Evolutionary conservation across 1,140 invertebrate genomes (phyloP), one percentile per base, ranked within the genome.

Genomic region (Gonatopus flavifemur): DNA sequence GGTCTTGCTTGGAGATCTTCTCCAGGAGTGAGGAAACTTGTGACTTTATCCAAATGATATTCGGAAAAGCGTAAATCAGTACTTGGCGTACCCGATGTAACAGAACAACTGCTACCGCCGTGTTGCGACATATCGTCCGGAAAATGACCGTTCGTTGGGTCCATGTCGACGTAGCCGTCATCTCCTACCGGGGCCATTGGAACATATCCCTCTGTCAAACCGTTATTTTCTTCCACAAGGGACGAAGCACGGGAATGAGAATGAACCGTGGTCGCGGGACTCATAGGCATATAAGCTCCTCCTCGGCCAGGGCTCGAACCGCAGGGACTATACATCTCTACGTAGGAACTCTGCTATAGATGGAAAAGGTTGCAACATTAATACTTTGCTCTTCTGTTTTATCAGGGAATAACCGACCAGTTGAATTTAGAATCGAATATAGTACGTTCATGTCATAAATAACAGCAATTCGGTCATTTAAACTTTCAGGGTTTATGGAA

Each of bases 31-130:
- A 88, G 77, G 52, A 82, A 87, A 7, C 84, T 83, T 10, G 77
- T 76, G 1, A 86, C 85, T 68, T 87, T 87, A 37, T 88, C 86
- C 16, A 88, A 64, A 28, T 82, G 82, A 72, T 83, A 87, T 52
- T 87, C 85, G 1, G 80, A 79, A 47, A 85, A 84, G 0, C 79
- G 72, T 46, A 81, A 63, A 59, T 86, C 84, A 15, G 81, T 84
- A 35, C 83, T 86, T 20, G 84, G 84, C 4, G 84, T 87, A 13
- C 88, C 88, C 9, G 87, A 89, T 20, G 87, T 88, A 1, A 90
- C 81, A 21, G 87, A 89, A 61, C 85, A 87, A 57, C 82, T 84
- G 57, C 86, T 77, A 53, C 82, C 49, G 65, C 79, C 56, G 78
- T 76, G 69, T 12, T 73, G 84, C 1, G 84, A 86, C 61, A 82